Conservation (phyloP, 2,888 invertebrate species). For the Scaptomyza caliginosa region DNA sequence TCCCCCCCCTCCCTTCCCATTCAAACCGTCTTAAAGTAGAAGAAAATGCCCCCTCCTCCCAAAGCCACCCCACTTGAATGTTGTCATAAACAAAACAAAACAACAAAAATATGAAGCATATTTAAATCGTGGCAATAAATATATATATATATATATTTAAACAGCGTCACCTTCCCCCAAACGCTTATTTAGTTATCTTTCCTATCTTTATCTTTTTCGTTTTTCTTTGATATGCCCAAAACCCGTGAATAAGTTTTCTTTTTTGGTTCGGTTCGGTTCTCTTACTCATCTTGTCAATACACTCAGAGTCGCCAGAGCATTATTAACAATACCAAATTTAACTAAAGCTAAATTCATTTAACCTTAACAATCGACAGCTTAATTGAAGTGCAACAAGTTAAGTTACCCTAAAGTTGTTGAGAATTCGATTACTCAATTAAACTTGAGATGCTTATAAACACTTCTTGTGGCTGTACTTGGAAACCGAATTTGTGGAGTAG, state of each 20-base stretch:
- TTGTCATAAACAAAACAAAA: neutral
- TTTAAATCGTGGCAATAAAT: constrained; percentile 49
- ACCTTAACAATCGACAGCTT: neutral
- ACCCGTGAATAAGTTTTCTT: neutral
- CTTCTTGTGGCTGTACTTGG: neutral
- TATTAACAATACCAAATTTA: too few species aligned
- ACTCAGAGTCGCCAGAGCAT: neutral
- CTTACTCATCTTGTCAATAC: neutral
- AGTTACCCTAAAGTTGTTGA: neutral
- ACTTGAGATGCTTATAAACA: neutral
- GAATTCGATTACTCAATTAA: neutral
- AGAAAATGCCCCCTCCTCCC: neutral
- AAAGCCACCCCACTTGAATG: neutral
- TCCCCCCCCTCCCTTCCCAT: neutral
- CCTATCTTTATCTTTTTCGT: neutral
- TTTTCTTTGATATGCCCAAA: too few species aligned
- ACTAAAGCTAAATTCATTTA: neutral
- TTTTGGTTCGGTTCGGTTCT: neutral
- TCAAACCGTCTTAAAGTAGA: too few species aligned
- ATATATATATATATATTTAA: too few species aligned
- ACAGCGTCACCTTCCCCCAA: neutral
- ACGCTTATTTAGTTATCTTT: neutral
- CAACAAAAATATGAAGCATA: constrained; percentile 4
- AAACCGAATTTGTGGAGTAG: too few species aligned
- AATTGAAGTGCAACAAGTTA: neutral